These are phyloP conservation scores for Idaea straminata DNA, from an alignment of 2,888 invertebrate species.

Conservation along the genomic window DNA sequence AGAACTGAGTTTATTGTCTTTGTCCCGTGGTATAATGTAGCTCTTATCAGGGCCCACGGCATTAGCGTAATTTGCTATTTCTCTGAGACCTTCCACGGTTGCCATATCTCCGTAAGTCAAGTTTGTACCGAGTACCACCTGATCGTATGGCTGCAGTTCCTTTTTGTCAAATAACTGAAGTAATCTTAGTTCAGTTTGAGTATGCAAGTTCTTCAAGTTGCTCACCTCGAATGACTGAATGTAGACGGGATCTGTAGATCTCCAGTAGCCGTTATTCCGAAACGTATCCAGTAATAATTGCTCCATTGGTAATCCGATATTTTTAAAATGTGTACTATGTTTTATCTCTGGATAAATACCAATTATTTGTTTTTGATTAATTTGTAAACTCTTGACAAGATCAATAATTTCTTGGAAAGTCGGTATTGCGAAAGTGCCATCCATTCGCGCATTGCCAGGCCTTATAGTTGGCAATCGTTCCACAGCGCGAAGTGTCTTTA, in stretches of 20 bases:
- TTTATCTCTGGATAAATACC: constrained; percentile 71
- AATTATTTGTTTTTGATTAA: constrained; percentile 54
- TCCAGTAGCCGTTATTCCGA: constrained; percentile 53
- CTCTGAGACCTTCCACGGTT: constrained; percentile 53
- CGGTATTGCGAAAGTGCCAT: constrained; percentile 54
- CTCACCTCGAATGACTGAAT: constrained; percentile 71
- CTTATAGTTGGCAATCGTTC: constrained; percentile 57
- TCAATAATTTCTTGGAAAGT: constrained; percentile 68
- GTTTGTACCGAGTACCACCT: constrained; percentile 42
- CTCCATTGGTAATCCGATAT: constrained; percentile 59
- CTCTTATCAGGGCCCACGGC: constrained; percentile 68
- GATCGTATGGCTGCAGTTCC: constrained; percentile 52
- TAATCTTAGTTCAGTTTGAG: constrained; percentile 54
- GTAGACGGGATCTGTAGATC: constrained; percentile 51
- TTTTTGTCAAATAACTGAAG: constrained; percentile 52
- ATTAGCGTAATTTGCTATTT: constrained; percentile 62
- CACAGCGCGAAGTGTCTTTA: constrained; percentile 58
- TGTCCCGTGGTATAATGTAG: constrained; percentile 62
- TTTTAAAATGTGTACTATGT: constrained; percentile 57
- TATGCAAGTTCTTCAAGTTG: constrained; percentile 61
- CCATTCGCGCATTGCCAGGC: constrained; percentile 61
- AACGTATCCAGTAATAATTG: constrained; percentile 53
- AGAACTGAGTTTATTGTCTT: constrained; percentile 45
- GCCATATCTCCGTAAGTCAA: constrained; percentile 65
- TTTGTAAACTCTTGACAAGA: constrained; percentile 56